Evolutionary conservation across 2,888 invertebrate genomes (phyloP), one percentile per base, ranked within the genome.

Genomic region (Meloe dianella): DNA sequence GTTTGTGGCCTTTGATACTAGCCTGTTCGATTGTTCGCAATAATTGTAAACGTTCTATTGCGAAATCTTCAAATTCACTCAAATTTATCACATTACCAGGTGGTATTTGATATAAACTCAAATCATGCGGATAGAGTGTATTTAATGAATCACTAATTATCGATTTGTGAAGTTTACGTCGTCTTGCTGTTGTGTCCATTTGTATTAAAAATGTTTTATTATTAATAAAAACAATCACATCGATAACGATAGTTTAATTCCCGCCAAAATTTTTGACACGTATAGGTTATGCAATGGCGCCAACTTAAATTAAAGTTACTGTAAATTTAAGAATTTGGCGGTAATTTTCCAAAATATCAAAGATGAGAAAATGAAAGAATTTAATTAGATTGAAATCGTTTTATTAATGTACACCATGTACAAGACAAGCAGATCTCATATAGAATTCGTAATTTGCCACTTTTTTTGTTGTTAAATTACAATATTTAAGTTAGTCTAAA

Each of bases 51-150:
- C 96, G 87, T 80, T 97, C 96, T 59, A 95, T 82, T 2, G 96
- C 95, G 73, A 94, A 86, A 58, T 92, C 91, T 86, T 97, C 95
- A 83, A 97, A 96, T 82, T 96, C 95, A 69, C 90, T 87, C 24
- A 97, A 86, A 64, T 89, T 87, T 68, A 97, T 89, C 65, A 90
- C 88, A 69, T 90, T 90, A 32, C 81, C 85, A 7, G 97, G 97
- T 32, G 94, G 92, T 32, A 88, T 78, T 75, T 86, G 88, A 79
- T 96, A 97, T 79, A 97, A 87, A 82, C 91, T 90, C 14, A 96
- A 85, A 84, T 92, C 92, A 79, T 91, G 91, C 1, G 90, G 90
- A 84, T 92, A 94, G 51, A 85, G 83, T 77, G 87, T 87, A 20
- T 85, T 82, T 8, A 87, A 84, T 75, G 85, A 66, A 22, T 78